These are phyloP conservation scores for Agriopis leucophaearia DNA, from an alignment of 2,888 invertebrate species.

Conservation along the genomic window DNA sequence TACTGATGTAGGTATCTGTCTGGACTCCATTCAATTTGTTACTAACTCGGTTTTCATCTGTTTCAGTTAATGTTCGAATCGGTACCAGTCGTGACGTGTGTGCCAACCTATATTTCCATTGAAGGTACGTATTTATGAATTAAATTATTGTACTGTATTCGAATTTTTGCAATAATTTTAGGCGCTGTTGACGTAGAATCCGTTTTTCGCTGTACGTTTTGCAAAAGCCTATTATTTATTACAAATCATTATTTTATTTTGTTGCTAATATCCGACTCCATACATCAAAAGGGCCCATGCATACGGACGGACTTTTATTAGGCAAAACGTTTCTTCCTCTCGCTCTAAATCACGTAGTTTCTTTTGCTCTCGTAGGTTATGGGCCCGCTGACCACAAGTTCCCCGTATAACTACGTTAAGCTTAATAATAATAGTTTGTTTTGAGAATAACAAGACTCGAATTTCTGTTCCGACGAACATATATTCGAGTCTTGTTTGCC, in stretches of 20 bases:
- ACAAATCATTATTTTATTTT: conserved; percentile 20
- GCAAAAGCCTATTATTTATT: conserved; percentile 4
- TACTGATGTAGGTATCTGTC: conserved; percentile 3
- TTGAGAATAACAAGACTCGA: too few species aligned
- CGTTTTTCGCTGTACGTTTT: conserved; percentile 1
- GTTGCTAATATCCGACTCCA: background rate
- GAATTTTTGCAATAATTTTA: conserved; percentile 1
- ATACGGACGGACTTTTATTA: background rate
- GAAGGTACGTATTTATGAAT: conserved; percentile 58
- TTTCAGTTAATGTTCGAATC: conserved; percentile 78
- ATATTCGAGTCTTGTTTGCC: too few species aligned
- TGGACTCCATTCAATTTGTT: conserved; percentile 8
- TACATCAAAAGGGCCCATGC: background rate
- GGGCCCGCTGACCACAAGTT: background rate
- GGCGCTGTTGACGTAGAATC: background rate
- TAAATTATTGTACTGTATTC: background rate
- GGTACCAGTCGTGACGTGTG: conserved; percentile 59
- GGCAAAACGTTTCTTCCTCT: background rate
- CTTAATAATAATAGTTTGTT: too few species aligned
- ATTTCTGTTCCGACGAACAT: too few species aligned
- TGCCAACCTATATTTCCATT: conserved; percentile 53
- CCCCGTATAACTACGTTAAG: background rate
- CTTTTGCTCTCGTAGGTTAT: background rate
- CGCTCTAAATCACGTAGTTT: background rate
- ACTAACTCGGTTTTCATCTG: conserved; percentile 41